A percentile compares a stretch with the other conserved stretches of the same genome.
These are phyloP conservation scores for Pantherophis alleghaniensis DNA, from an alignment of 2,797 vertebrate species.

Conservation along the genomic window DNA sequence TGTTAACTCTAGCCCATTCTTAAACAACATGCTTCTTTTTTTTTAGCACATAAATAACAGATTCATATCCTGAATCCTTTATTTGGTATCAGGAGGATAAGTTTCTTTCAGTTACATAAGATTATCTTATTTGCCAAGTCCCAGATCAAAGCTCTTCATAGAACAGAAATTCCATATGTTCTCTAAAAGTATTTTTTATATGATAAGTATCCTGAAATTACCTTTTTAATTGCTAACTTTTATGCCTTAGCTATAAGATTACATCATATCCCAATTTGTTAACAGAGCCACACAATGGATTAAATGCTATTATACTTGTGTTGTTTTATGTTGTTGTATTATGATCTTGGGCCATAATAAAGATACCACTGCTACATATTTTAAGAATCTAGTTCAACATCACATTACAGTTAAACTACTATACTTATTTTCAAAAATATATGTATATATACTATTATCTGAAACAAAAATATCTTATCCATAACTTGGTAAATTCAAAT, in stretches of 20 bases:
- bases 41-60: not conserved
- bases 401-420: not conserved
- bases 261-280: not conserved
- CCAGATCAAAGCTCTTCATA: not conserved
- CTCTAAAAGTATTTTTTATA: not conserved
- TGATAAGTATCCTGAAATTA: not conserved
- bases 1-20: not conserved
- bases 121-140: not conserved
- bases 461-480: not conserved
- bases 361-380: not conserved
- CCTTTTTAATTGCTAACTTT: not conserved
- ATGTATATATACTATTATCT: not conserved
- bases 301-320: not conserved
- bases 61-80: not conserved
- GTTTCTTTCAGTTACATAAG: not conserved
- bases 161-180: not conserved
- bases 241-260: not conserved
- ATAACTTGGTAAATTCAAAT: not conserved
- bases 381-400: not conserved
- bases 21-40: not conserved
- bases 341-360: not conserved
- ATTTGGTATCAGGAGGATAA: not conserved
- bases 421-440: not conserved
- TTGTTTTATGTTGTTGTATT: not conserved
- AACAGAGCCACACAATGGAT: not conserved